A percentile compares a stretch with the other conserved stretches of the same genome.
These are phyloP conservation scores for Columbina picui DNA, from an alignment of 2,113 vertebrate species.

Conservation along the genomic window DNA sequence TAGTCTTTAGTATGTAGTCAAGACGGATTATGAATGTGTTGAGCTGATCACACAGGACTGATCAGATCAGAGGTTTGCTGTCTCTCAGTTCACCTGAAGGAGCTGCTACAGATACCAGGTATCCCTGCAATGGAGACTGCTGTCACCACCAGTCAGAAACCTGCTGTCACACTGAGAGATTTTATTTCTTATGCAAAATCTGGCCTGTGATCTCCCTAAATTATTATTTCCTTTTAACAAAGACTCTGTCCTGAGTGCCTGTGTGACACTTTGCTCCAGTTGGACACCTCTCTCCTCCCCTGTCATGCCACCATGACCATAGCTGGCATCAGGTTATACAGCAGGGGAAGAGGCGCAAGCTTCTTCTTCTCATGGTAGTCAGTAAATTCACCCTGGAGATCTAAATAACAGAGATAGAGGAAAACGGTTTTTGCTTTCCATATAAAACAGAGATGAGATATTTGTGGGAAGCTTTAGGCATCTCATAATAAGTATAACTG, in stretches of 20 bases:
- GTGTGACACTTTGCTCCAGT: not conserved
- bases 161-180: accelerated
- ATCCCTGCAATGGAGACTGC: not conserved
- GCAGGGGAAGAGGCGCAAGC: not conserved
- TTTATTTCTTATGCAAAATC: not conserved
- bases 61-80: not conserved
- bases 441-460: not conserved
- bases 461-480: not conserved
- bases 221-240: not conserved
- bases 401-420: not conserved
- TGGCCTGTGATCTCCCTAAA: not conserved
- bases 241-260: not conserved
- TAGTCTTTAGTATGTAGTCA: not conserved
- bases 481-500: not conserved
- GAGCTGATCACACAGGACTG: not conserved
- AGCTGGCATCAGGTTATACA: not conserved
- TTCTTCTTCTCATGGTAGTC: not conserved
- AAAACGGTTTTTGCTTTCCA: not conserved
- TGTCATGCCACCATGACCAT: not conserved
- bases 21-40: not conserved
- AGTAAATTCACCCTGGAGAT: not conserved
- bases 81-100: not conserved
- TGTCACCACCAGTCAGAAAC: not conserved
- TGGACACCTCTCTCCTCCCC: not conserved
- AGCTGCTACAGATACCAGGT: not conserved